Percentiles rank a stretch among this genome's conserved stretches.
These are phyloP conservation scores for Nannobrachium achirus DNA, from an alignment of 2,113 vertebrate species.

Conservation along the genomic window DNA sequence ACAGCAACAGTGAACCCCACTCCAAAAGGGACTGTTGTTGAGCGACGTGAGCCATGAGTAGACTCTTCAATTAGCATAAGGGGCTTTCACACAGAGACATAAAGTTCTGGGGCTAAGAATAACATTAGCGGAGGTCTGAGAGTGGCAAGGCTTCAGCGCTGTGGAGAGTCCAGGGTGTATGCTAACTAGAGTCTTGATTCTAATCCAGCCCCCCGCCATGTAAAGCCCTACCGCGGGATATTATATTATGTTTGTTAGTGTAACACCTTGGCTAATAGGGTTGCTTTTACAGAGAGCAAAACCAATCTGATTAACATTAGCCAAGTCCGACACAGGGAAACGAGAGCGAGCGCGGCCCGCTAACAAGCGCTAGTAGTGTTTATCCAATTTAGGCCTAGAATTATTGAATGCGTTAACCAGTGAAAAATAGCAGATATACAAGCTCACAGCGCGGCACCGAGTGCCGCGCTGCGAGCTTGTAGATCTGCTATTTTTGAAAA, in stretches of 20 bases:
- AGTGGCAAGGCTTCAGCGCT: conserved; percentile 27
- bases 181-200: conserved; percentile 47
- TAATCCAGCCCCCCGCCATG: conserved; percentile 66
- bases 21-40: conserved; percentile 33
- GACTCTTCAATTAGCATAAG: conserved; percentile 71
- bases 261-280: conserved; percentile 68
- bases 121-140: conserved; percentile 60
- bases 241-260: conserved; percentile 64
- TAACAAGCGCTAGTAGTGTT: conserved; percentile 20
- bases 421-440: too few species aligned
- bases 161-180: conserved; percentile 36
- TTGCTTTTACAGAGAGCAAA: conserved; percentile 56
- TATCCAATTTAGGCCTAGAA: too few species aligned
- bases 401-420: too few species aligned
- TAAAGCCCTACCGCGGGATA: conserved; percentile 69
- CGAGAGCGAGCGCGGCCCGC: neutral
- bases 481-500: too few species aligned
- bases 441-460: too few species aligned
- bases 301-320: conserved; percentile 56
- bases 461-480: too few species aligned
- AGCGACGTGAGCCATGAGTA: conserved; percentile 47
- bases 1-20: neutral
- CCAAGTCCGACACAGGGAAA: conserved; percentile 17
- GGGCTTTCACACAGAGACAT: conserved; percentile 65
- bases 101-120: conserved; percentile 75